phyloP scores from a whole-genome alignment of 2,888 invertebrate species.

The Dasypolia templi region DNA sequence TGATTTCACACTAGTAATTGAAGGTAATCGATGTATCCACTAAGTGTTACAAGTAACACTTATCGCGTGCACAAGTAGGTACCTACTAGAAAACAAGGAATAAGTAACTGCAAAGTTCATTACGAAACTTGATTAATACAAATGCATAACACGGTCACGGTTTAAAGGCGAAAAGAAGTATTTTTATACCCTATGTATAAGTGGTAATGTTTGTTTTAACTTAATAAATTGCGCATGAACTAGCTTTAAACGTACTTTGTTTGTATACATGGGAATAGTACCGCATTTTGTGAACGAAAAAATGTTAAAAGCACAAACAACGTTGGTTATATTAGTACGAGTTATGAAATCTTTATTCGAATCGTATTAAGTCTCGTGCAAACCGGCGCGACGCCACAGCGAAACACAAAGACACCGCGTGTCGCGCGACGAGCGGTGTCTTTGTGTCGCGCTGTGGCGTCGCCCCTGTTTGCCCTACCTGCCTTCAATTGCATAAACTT shows the following conservation, averaged over 20 bases:
- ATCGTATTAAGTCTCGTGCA: constrained; percentile 34
- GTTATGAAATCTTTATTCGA: constrained; percentile 48
- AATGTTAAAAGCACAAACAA: neutral
- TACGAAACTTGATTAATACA: constrained; percentile 78
- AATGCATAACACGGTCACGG: constrained; percentile 77
- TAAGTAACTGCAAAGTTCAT: constrained; percentile 67
- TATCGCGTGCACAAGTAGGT: constrained; percentile 65
- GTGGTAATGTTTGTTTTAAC: constrained; percentile 51
- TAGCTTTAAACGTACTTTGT: constrained; percentile 38
- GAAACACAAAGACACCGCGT: no score
- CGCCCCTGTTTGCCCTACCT: no score
- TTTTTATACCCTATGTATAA: constrained; percentile 53
- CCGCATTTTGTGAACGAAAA: constrained; percentile 8
- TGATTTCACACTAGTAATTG: constrained; percentile 49
- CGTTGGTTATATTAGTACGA: constrained; percentile 51
- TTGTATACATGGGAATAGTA: constrained; percentile 33
- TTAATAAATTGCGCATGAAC: constrained; percentile 30
- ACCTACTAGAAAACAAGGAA: constrained; percentile 68
- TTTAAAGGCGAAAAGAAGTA: constrained; percentile 67
- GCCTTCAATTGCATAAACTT: no score
- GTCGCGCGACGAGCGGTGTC: no score
- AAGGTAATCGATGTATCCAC: constrained; percentile 53
- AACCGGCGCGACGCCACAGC: no score
- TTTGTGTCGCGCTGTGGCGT: no score
- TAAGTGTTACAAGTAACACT: constrained; percentile 56